Percentiles rank a stretch among this genome's conserved stretches.
phyloP scores from a whole-genome alignment of 2,113 vertebrate species.

The Tenebrosternarchus preto region DNA sequence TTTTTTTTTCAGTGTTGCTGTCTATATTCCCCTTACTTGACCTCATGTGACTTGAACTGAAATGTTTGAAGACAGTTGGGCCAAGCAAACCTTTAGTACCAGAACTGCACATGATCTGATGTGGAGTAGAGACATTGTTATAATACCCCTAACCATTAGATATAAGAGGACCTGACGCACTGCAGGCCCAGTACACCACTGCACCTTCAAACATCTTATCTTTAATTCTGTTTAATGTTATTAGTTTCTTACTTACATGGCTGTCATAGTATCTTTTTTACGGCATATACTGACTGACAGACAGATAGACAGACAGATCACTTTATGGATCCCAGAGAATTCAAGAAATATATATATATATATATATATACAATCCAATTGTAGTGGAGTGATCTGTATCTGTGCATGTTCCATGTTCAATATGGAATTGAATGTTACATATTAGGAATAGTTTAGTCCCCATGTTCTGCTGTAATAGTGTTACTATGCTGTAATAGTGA shows the following conservation, averaged over 20 bases:
- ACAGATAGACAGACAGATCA: too few relatives aligned
- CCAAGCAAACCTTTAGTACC: slow-evolving; percentile 34
- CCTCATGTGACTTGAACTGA: slow-evolving; percentile 26
- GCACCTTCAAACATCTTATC: too few relatives aligned
- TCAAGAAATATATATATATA: too few relatives aligned
- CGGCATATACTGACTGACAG: too few relatives aligned
- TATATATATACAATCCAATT: too few relatives aligned
- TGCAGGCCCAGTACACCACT: too few relatives aligned
- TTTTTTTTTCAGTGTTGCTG: slow-evolving; percentile 42
- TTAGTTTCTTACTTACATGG: too few relatives aligned
- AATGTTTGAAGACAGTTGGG: slow-evolving; percentile 14
- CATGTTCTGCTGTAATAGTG: slow-evolving; percentile 16
- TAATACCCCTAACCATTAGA: too few relatives aligned
- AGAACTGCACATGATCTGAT: background rate
- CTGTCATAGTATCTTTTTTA: background rate
- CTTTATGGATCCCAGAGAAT: too few relatives aligned
- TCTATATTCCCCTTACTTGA: slow-evolving; percentile 38
- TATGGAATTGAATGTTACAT: background rate
- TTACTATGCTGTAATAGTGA: slow-evolving; percentile 33
- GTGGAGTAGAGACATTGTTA: slow-evolving; percentile 2
- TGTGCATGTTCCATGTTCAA: slow-evolving; percentile 2
- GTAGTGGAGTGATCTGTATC: slow-evolving; percentile 12
- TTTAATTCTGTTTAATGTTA: too few relatives aligned
- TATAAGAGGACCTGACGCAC: too few relatives aligned
- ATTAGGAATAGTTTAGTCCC: slow-evolving; percentile 26